A percentile compares a stretch with the other conserved stretches of the same genome.
phyloP scores from a whole-genome alignment of 2,797 vertebrate species.

The Diglossa cyanea region DNA sequence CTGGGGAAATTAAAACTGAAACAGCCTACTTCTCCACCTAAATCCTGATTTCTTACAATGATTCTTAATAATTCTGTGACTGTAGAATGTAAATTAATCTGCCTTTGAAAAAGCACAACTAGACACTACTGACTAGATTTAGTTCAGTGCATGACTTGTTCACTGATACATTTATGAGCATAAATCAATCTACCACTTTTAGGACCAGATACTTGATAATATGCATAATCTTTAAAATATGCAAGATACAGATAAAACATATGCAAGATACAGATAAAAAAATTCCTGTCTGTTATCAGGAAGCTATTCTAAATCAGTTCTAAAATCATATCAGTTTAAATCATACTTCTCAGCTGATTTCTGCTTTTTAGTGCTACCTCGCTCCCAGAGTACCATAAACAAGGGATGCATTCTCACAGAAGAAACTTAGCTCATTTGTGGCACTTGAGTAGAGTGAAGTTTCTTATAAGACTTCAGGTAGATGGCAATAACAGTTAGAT shows the following conservation, averaged over 20 bases:
- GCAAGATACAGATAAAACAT: neutral
- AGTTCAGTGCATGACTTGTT: neutral
- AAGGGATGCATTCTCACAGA: neutral
- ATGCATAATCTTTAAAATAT: neutral
- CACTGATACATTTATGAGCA: neutral
- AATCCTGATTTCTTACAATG: neutral
- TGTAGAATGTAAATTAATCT: neutral
- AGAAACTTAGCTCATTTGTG: neutral
- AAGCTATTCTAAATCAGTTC: neutral
- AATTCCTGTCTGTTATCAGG: neutral
- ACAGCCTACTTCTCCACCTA: neutral
- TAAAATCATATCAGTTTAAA: neutral
- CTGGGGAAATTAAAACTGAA: neutral
- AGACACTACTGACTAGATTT: neutral
- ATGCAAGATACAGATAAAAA: constrained; percentile 14
- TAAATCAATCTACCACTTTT: neutral
- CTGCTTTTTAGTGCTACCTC: neutral
- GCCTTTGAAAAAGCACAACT: neutral
- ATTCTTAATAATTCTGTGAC: neutral
- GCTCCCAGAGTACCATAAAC: neutral
- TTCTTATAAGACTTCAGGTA: neutral
- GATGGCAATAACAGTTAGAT: neutral
- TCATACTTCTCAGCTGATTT: neutral
- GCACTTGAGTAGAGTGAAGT: neutral
- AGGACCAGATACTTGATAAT: neutral